Evolutionary conservation across 1,140 invertebrate species (phyloP).

Genomic region (Vanessa atalanta): DNA sequence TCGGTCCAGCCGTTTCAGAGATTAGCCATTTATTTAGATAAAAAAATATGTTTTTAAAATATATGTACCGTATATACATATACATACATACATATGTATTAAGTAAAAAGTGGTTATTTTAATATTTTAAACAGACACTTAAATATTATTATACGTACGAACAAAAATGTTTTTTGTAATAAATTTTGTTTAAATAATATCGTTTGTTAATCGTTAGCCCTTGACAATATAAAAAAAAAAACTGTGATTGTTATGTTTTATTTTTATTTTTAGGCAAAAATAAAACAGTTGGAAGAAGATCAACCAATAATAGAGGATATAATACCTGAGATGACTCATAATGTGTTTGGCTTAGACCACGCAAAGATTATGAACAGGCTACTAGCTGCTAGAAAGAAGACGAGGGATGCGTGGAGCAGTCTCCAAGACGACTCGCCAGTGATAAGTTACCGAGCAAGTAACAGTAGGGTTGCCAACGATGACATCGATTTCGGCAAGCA

Average conservation of each 20-base stretch:
- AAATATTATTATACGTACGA: too few relatives aligned
- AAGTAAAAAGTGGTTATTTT: too few relatives aligned
- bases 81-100: too few relatives aligned
- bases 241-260: neutral
- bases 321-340: conserved; percentile 84
- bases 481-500: conserved; percentile 51
- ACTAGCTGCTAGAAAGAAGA: conserved; percentile 75
- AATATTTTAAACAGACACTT: too few relatives aligned
- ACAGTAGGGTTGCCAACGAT: neutral
- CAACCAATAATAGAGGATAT: conserved; percentile 59
- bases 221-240: neutral
- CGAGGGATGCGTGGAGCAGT: conserved; percentile 77
- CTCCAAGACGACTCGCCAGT: conserved; percentile 47
- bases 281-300: conserved; percentile 72
- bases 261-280: conserved; percentile 66
- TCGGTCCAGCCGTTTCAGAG: too few relatives aligned
- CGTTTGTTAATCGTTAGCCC: neutral
- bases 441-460: conserved; percentile 55
- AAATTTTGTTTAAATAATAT: neutral
- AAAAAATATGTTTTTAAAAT: too few relatives aligned
- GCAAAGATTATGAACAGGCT: conserved; percentile 82
- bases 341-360: conserved; percentile 87
- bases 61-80: too few relatives aligned
- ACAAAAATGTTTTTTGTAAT: too few relatives aligned
- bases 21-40: too few relatives aligned